A percentile compares a stretch with the other conserved stretches of the same genome.
These are phyloP conservation scores for Scytalopus superciliaris DNA, from an alignment of 2,113 vertebrate genomes.

Conservation along the genomic window DNA sequence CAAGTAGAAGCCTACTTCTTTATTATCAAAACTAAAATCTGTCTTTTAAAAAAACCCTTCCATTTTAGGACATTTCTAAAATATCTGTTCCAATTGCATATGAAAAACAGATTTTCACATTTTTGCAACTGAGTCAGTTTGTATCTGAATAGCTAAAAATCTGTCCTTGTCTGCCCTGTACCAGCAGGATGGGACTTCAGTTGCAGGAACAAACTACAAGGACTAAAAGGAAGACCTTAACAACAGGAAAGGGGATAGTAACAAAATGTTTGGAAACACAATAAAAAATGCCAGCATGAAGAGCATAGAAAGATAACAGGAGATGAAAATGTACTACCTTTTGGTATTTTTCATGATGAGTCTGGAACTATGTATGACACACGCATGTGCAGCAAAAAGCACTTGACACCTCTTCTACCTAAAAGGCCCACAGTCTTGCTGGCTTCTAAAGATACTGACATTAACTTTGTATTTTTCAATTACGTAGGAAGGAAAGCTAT, in stretches of 20 bases:
- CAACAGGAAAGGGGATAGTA: not conserved
- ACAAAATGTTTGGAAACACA: not conserved
- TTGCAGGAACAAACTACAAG: not conserved
- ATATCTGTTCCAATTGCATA: constrained; percentile 32
- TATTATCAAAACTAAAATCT: constrained; percentile 5
- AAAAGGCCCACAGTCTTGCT: not conserved
- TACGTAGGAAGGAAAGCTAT: not conserved
- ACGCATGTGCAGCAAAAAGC: not conserved
- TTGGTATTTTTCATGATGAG: not conserved
- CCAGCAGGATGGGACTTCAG: not conserved
- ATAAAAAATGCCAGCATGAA: fast-evolving
- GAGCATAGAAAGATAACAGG: not conserved
- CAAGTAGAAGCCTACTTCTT: not conserved
- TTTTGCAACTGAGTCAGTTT: not conserved
- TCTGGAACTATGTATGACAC: not conserved
- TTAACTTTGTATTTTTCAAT: not conserved
- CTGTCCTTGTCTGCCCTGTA: constrained; percentile 9
- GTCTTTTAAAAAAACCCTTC: not conserved
- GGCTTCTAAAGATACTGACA: not conserved
- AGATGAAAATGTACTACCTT: not conserved
- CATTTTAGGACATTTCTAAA: constrained; percentile 37
- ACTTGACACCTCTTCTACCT: not conserved
- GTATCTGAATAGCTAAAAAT: not conserved
- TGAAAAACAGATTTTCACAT: constrained; percentile 34
- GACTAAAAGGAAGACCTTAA: not conserved